Conservation (phyloP, 1,140 invertebrate species). For the Anthonomus grandis region DNA sequence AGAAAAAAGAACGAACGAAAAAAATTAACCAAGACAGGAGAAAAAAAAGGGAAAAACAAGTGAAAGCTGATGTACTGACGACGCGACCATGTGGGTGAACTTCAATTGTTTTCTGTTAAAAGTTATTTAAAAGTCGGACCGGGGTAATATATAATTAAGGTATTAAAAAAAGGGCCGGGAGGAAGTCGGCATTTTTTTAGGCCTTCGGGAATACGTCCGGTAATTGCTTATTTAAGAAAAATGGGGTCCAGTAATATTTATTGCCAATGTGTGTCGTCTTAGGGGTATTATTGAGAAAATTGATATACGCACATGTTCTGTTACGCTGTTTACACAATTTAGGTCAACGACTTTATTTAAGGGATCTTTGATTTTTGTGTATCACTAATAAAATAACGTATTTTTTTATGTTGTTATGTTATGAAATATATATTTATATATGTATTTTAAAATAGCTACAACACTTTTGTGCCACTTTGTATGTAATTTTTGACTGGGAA, state of each 20-base stretch:
- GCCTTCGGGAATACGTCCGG: constrained; percentile 13
- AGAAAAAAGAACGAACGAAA: constrained; percentile 26
- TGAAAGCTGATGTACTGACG: constrained; percentile 20
- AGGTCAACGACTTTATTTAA: too few species aligned
- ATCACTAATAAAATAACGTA: too few species aligned
- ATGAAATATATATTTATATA: too few species aligned
- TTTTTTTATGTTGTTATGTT: too few species aligned
- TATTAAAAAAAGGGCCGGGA: constrained; percentile 24
- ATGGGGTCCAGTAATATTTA: constrained; percentile 7
- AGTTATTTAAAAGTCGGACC: constrained; percentile 31
- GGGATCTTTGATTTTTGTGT: too few species aligned
- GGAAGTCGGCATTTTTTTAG: constrained; percentile 16
- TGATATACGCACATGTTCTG: too few species aligned
- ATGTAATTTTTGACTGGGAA: too few species aligned
- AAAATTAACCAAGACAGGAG: constrained; percentile 27
- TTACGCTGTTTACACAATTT: too few species aligned
- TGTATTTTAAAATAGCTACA: too few species aligned
- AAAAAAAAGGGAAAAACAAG: constrained; percentile 9
- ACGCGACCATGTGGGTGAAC: constrained; percentile 35
- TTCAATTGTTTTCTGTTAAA: constrained; percentile 37
- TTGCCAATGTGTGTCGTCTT: not conserved
- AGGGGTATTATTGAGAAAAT: not conserved
- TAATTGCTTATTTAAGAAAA: constrained; percentile 18
- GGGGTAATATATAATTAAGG: constrained; percentile 33
- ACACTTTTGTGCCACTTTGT: too few species aligned